Percentiles rank a stretch among this genome's conserved stretches.
These are phyloP conservation scores for Acronicta aceris DNA, from an alignment of 2,888 invertebrate genomes.

Conservation along the genomic window DNA sequence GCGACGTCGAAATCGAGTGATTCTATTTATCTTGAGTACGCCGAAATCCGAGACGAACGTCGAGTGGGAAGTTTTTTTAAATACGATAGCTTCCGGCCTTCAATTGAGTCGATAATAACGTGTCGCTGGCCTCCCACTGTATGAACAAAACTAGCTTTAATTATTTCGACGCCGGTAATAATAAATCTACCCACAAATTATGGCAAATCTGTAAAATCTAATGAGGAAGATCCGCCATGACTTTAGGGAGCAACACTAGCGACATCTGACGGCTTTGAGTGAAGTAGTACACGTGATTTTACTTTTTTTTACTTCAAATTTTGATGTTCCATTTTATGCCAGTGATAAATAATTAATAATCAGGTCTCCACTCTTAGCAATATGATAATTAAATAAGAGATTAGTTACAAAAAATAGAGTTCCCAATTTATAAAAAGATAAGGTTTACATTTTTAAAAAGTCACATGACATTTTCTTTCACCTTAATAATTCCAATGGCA, in stretches of 20 bases:
- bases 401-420: not conserved
- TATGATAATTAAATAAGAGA: not conserved
- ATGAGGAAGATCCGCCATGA: constrained; percentile 87
- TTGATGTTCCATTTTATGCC: constrained; percentile 77
- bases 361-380: constrained; percentile 1
- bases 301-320: constrained; percentile 76
- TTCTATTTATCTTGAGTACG: constrained; percentile 77
- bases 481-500: constrained; percentile 43
- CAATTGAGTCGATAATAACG: constrained; percentile 68
- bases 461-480: constrained; percentile 60
- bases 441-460: constrained; percentile 4
- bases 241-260: constrained; percentile 81
- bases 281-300: constrained; percentile 84
- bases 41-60: constrained; percentile 84
- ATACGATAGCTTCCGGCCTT: constrained; percentile 69
- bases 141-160: constrained; percentile 75
- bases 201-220: constrained; percentile 82
- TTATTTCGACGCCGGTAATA: constrained; percentile 80
- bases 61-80: constrained; percentile 71
- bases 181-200: constrained; percentile 87
- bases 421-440: not conserved
- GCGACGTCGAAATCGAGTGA: constrained; percentile 75
- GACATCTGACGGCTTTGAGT: constrained; percentile 80
- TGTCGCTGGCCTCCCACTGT: constrained; percentile 76
- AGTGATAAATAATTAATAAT: constrained; percentile 54